Evolutionary conservation across 2,888 invertebrate genomes (phyloP), one percentile per base, ranked within the genome.

Genomic region (Thereva nobilitata): DNA sequence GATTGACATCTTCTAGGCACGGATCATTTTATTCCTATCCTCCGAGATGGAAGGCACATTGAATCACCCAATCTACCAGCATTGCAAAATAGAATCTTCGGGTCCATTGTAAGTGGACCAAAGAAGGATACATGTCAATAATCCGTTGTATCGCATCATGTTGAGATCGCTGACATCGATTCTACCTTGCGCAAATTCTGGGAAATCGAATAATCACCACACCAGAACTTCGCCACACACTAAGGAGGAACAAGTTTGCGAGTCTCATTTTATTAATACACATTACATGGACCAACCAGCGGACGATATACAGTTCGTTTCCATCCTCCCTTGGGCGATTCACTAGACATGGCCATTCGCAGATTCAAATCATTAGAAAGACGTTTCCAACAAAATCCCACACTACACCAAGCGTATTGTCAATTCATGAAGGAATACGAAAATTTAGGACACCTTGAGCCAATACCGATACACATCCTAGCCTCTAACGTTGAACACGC

Each of bases 31-130:
- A 35, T 52, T 35, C 7, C 9, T 9, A 34, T 52, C 9, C 35
- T 52, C 23, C 34, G n/a, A n/a, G 3, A 6, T 35, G 52, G 37
- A 37, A 23, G n/a, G 9, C 9, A 52, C 4, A 34, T 35, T 9
- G 35, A 5, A 34, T 35, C 35, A 35, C 4, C 23, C 7, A 1
- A 35, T 52, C 37, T 37, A 37, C 53, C 53, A 8, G 3, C 34
- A 35, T 53, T 53, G 4, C 37, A 35, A 37, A 53, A 53, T n/a
- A 53, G 35, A 35, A 53, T 53, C 8, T 53, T 53, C 35, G 53
- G 53, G 1, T 53, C 1, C n/a, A n/a, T 53, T 53, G 5, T 35
- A 35, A 37, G 5, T 2, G 53, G 53, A 4, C n/a, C 37, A 37
- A 35, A n/a, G 8, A 35, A 7, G 4, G n/a, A 5, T 35, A 35